These are phyloP conservation scores for Blomia tropicalis DNA, from an alignment of 2,888 invertebrate species.

Conservation along the genomic window DNA sequence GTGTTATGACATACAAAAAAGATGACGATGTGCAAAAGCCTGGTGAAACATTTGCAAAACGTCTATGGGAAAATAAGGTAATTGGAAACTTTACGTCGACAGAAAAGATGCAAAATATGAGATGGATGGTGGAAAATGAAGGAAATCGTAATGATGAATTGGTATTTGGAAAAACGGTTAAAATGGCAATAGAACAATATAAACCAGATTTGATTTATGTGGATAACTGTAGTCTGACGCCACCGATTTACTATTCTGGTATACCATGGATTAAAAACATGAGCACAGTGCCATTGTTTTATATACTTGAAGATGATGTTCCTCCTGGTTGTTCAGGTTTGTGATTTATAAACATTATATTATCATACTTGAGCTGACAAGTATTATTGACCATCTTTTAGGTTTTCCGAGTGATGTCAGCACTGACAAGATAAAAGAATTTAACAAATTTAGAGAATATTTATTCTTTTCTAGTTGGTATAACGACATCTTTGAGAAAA, in stretches of 20 bases:
- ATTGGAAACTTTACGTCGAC: too few species aligned
- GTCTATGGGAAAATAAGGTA: too few species aligned
- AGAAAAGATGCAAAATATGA: too few species aligned
- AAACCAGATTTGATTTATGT: background rate
- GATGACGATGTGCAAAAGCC: too few species aligned
- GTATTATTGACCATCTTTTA: background rate
- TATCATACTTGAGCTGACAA: background rate
- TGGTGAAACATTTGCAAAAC: too few species aligned
- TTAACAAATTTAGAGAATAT: background rate
- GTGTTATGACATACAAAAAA: too few species aligned
- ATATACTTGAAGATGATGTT: background rate
- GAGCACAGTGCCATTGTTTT: background rate
- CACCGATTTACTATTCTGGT: background rate
- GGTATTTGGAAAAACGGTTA: too few species aligned
- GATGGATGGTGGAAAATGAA: too few species aligned
- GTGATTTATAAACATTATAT: background rate
- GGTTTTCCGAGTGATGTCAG: background rate
- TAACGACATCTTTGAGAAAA: background rate
- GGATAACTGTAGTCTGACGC: background rate
- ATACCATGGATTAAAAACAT: background rate
- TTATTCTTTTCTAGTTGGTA: background rate
- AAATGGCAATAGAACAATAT: background rate
- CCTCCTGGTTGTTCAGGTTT: background rate
- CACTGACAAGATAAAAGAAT: background rate
- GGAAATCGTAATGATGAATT: too few species aligned